Evolutionary conservation across 2,888 invertebrate genomes (phyloP), one percentile per base, ranked within the genome.

Genomic region (Cryptocheilus praepositus): DNA sequence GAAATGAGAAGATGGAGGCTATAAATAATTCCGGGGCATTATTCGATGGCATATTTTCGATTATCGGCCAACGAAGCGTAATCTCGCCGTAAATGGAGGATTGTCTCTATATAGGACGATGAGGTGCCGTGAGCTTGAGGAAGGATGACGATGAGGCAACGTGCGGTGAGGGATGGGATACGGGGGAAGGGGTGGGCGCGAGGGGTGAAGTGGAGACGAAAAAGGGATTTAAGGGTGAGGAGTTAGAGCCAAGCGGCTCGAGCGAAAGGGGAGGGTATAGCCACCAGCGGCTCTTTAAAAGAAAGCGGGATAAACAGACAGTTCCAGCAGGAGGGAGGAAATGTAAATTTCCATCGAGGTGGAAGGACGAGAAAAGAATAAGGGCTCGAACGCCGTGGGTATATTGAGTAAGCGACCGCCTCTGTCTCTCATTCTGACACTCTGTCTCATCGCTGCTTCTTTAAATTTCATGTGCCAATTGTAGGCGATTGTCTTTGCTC

Each of bases 231-330:
- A 68, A 59, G 61, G 59, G 58, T 58, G 54, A 61, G 54, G 66
- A 45, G 66, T 71, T 71, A 59, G 69, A 66, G 63, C 28, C 54
- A 19, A 49, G 59, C 56, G 61, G 69, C 51, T 59, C 53, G 57
- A 18, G 65, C 53, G 57, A 25, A 46, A 73, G 68, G 59, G 70
- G 78, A 72, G 71, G 65, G 73, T 74, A 80, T 79, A 81, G 81
- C 82, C 82, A 83, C 81, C 79, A 83, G 81, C 82, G 85, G 78
- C 84, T 87, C 85, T 85, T 86, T 87, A 88, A 87, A 87, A 87
- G 86, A 86, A 87, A 88, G 85, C 87, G 87, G 88, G 87, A 88
- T 88, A 88, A 88, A 88, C 88, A 88, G 88, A 88, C 88, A 87
- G 88, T 85, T 87, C 81, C 80, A 81, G 75, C 67, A 70, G 78